Evolutionary conservation across 2,888 invertebrate species (phyloP).

Genomic region (Abrostola triplasia): DNA sequence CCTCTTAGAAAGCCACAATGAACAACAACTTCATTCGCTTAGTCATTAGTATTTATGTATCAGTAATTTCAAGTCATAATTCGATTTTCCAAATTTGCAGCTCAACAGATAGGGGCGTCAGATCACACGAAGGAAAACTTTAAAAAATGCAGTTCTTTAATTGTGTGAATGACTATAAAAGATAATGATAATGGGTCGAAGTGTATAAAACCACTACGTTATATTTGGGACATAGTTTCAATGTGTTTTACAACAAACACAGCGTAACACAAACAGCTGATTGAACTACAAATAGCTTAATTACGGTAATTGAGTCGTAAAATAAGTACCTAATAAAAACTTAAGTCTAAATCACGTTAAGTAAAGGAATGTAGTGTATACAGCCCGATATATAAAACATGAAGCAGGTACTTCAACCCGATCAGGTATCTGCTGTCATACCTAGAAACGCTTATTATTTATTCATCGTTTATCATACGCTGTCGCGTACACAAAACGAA

Average conservation of each 20-base stretch:
- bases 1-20: no score
- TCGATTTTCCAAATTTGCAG: no score
- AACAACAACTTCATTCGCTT: no score
- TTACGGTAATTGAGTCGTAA: slow-evolving; percentile 34
- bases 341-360: slow-evolving; percentile 7
- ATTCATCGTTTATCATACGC: slow-evolving; percentile 79
- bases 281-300: slow-evolving; percentile 35
- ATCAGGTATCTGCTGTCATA: slow-evolving; percentile 56
- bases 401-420: slow-evolving; percentile 33
- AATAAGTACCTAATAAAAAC: slow-evolving; percentile 25
- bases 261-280: slow-evolving; percentile 18
- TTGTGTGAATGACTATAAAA: slow-evolving; percentile 25
- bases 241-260: slow-evolving; percentile 12
- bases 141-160: slow-evolving; percentile 3
- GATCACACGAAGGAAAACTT: no score
- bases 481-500: slow-evolving; percentile 66
- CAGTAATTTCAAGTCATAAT: no score
- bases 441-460: slow-evolving; percentile 72
- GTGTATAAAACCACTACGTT: no score
- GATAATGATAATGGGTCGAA: no score
- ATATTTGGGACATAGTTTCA: slow-evolving; percentile 32
- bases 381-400: slow-evolving; percentile 7
- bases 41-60: no score
- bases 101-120: no score
- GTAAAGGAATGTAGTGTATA: slow-evolving; percentile 27